Conservation (phyloP, 2,888 invertebrate species). For the Nudaria mundana region DNA sequence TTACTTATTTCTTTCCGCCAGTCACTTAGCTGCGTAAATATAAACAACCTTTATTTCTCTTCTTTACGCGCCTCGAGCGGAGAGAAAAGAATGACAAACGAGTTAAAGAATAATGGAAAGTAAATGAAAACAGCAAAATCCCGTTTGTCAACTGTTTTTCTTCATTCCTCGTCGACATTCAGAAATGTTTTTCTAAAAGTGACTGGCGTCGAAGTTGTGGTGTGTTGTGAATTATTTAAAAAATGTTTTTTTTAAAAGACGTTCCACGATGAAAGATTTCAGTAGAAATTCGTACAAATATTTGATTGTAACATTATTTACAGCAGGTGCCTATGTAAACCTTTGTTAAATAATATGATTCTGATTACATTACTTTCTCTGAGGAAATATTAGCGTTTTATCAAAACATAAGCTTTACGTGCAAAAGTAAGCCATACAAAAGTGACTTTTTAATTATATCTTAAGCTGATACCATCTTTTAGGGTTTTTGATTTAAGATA, state of each 20-base stretch:
- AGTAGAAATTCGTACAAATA: constrained; percentile 18
- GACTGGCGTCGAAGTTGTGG: constrained; percentile 42
- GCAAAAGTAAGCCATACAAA: too few species aligned
- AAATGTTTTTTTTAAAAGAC: constrained; percentile 37
- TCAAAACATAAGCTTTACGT: too few species aligned
- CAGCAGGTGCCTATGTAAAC: constrained; percentile 16
- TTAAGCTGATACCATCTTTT: neutral
- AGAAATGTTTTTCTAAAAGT: constrained; percentile 49
- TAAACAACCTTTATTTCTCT: constrained; percentile 51
- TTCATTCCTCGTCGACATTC: constrained; percentile 28
- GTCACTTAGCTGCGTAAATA: constrained; percentile 26
- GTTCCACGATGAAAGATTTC: constrained; percentile 29
- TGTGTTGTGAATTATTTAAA: constrained; percentile 47
- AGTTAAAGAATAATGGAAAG: constrained; percentile 75
- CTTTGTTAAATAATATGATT: constrained; percentile 3
- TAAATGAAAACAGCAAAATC: constrained; percentile 76
- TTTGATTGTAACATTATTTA: constrained; percentile 9
- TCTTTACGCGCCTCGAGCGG: constrained; percentile 60
- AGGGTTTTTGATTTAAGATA: constrained; percentile 2
- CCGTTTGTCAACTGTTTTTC: constrained; percentile 68
- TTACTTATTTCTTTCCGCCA: constrained; percentile 58
- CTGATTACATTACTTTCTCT: neutral
- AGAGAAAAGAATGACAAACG: constrained; percentile 73
- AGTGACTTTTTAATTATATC: constrained; percentile 5
- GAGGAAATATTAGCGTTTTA: too few species aligned